Evolutionary conservation across 2,888 invertebrate species (phyloP).

Genomic region (Polylopha cassiicola): DNA sequence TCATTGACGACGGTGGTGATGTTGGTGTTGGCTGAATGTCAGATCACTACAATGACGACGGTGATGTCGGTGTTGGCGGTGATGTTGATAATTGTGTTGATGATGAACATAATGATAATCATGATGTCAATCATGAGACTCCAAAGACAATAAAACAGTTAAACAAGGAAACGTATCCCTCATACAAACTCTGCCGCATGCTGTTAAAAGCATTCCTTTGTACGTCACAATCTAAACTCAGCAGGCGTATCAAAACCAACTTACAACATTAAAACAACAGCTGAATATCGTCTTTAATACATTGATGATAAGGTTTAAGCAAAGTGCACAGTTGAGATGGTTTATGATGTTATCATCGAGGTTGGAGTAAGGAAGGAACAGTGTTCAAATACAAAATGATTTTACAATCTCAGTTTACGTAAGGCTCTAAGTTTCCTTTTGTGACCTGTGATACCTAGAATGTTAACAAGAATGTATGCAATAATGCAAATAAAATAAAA

Average conservation of each 20-base stretch:
- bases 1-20: no score
- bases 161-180: conserved; percentile 18
- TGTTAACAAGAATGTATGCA: no score
- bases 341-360: conserved; percentile 21
- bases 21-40: no score
- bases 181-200: conserved; percentile 8
- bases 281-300: conserved; percentile 4
- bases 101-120: no score
- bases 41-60: no score
- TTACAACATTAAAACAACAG: not conserved
- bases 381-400: conserved; percentile 22
- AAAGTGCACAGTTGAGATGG: conserved; percentile 6
- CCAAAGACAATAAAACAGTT: conserved; percentile 6
- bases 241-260: conserved; percentile 17
- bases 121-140: conserved; percentile 7
- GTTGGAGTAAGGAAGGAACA: conserved; percentile 19
- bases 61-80: no score
- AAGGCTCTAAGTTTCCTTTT: conserved; percentile 15
- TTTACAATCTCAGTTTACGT: conserved; percentile 20
- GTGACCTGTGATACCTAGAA: conserved; percentile 16
- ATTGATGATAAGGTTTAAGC: not conserved
- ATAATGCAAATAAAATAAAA: no score
- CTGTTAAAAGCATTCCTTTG: conserved; percentile 20
- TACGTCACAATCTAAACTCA: conserved; percentile 17
- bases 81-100: no score